Conservation (phyloP, 2,797 vertebrate species). For the Scleropages formosus region DNA sequence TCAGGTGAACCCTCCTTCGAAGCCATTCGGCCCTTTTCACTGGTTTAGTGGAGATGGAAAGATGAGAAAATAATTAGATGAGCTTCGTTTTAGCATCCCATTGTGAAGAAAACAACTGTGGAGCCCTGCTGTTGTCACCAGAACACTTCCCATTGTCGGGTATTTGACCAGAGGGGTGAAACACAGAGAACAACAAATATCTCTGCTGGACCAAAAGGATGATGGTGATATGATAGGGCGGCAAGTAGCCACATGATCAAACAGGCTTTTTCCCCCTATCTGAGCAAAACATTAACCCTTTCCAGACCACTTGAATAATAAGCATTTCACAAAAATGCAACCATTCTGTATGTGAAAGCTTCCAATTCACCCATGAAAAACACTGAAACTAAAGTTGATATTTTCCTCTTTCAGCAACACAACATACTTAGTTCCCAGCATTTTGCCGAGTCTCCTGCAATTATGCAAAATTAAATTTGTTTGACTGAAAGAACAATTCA, state of each 20-base stretch:
- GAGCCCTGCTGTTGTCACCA: conserved; percentile 3
- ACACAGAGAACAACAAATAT: conserved; percentile 10
- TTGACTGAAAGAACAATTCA: too few species aligned
- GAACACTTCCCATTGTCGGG: conserved; percentile 23
- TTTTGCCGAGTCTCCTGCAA: too few species aligned
- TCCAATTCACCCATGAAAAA: background rate
- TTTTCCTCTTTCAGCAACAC: background rate
- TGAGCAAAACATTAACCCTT: background rate
- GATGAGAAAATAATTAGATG: conserved; percentile 30
- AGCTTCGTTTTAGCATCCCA: conserved; percentile 23
- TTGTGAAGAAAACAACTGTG: conserved; percentile 2
- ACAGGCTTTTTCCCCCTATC: background rate
- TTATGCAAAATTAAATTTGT: too few species aligned
- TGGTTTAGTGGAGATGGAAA: conserved; percentile 21
- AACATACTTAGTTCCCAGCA: too few species aligned
- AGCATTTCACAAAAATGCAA: background rate
- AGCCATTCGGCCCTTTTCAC: conserved; percentile 4
- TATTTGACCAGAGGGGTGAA: conserved; percentile 17
- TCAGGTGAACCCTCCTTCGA: conserved; percentile 1
- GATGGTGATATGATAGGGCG: background rate
- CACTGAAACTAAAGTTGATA: too few species aligned
- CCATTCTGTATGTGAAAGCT: background rate
- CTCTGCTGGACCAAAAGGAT: background rate
- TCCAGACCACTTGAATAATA: background rate
- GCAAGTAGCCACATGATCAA: background rate